Base-by-base conservation (phyloP, 2,113 vertebrate species). In the Hippocampus zosterae region DNA sequence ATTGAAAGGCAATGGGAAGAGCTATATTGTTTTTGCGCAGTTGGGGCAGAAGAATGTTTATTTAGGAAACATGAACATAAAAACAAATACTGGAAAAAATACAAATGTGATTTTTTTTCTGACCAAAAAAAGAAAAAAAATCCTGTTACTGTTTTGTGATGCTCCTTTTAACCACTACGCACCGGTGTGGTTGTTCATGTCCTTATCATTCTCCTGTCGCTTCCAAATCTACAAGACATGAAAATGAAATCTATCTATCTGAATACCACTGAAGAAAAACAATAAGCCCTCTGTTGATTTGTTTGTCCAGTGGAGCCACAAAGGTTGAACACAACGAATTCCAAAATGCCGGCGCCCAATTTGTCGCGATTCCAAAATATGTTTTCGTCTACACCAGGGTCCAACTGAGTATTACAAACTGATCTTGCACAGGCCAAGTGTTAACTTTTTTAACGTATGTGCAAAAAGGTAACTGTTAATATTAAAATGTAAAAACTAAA, bases 181-280 rank as follows among this genome's bases (percentile, higher is more conserved):
- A 0, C 93, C 95, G 1, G 91, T 94, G 70, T 96, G 95, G 83
- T 92, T 94, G 18, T 92, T 92, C 79, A 90, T 92, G 3, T 92
- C 92, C 12, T 88, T 88, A 2, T 75, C 81, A 55, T 68, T 77
- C 53, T 94, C 94, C 0, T 94, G 92, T 72, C 96, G 93, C 82
- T 96, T 98, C 96, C 96, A 98, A 80, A 98, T 98, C 96, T 98
- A 83, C 1, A n/a, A 81, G 16, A 29, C 21, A 73, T 25, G 23
- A 44, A 42, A 42, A 9, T 64, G 13, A 7, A 63, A 46, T 46
- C 29, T 29, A 29, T 29, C n/a, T 5, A 25, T 46, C 12, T 46
- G 12, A 65, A 64, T 46, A 18, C 7, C 6, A 44, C 62, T 15
- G n/a, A 5, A 41, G 19, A 13, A 16, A 3, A 12, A 56, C 37